Conservation (phyloP, 2,888 invertebrate species). For the Sesamia inferens region DNA sequence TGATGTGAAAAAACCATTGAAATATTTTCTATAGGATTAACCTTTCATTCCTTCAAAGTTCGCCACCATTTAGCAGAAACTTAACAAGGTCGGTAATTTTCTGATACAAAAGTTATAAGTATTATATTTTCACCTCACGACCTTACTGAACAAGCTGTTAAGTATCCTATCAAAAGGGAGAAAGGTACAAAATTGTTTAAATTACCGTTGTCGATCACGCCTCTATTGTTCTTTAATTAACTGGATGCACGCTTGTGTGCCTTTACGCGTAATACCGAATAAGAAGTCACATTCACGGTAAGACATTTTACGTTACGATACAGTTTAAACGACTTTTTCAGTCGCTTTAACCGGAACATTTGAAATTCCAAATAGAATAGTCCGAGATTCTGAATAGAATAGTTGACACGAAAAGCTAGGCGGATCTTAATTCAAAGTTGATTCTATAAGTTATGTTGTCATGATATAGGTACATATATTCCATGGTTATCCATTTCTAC, state of each 20-base stretch:
- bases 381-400: not conserved
- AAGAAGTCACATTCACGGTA: slow-evolving; percentile 39
- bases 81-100: slow-evolving; percentile 58
- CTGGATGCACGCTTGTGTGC: slow-evolving; percentile 48
- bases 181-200: slow-evolving; percentile 57
- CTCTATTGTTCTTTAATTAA: slow-evolving; percentile 60
- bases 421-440: not conserved
- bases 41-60: slow-evolving; percentile 22
- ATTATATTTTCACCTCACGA: slow-evolving; percentile 62
- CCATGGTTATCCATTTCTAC: not conserved
- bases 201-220: slow-evolving; percentile 56
- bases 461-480: not conserved
- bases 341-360: too few species aligned
- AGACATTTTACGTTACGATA: slow-evolving; percentile 10
- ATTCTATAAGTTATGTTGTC: not conserved
- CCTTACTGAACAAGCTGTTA: slow-evolving; percentile 74
- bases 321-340: not conserved
- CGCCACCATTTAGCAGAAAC: slow-evolving; percentile 44
- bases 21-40: slow-evolving; percentile 21
- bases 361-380: too few species aligned
- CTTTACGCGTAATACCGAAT: slow-evolving; percentile 33
- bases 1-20: slow-evolving; percentile 6
- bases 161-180: slow-evolving; percentile 69
- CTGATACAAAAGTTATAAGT: slow-evolving; percentile 42
- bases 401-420: not conserved